Conservation (phyloP, 2,113 vertebrate genomes). For the Eublepharis macularius region DNA sequence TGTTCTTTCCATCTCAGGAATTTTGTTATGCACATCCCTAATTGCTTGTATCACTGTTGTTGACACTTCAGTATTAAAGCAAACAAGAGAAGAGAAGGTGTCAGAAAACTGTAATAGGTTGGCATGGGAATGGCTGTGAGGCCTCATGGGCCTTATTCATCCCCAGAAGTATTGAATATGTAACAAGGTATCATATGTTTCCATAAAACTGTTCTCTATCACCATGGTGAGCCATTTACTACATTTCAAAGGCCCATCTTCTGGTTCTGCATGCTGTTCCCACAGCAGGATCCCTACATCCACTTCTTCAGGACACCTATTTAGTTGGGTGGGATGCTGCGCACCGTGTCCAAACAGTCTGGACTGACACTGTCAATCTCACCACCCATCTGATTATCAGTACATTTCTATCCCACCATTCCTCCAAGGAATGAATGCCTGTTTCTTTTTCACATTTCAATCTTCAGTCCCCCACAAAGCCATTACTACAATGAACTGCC, state of each 20-base stretch:
- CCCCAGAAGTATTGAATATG: background rate
- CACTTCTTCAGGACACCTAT: too few species aligned
- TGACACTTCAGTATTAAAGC: background rate
- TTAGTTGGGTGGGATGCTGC: too few species aligned
- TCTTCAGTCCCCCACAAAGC: background rate
- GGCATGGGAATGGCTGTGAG: too few species aligned
- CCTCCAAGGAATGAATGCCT: too few species aligned
- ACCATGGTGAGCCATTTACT: background rate
- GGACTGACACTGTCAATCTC: too few species aligned
- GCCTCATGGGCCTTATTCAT: background rate
- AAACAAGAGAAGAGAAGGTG: accelerated
- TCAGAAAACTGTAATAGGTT: background rate
- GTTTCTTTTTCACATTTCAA: too few species aligned
- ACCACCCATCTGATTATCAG: too few species aligned
- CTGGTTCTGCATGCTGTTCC: background rate
- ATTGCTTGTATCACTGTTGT: background rate
- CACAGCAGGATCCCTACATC: too few species aligned
- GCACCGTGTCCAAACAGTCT: too few species aligned
- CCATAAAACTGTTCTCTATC: background rate
- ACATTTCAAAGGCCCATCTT: background rate
- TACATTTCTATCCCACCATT: too few species aligned
- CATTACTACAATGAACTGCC: background rate
- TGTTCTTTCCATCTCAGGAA: too few species aligned
- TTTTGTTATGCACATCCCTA: too few species aligned
- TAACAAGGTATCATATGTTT: background rate